Percentiles rank a stretch among this genome's conserved stretches.
Conservation (phyloP, 2,797 vertebrate species). For the Helostoma temminkii region DNA sequence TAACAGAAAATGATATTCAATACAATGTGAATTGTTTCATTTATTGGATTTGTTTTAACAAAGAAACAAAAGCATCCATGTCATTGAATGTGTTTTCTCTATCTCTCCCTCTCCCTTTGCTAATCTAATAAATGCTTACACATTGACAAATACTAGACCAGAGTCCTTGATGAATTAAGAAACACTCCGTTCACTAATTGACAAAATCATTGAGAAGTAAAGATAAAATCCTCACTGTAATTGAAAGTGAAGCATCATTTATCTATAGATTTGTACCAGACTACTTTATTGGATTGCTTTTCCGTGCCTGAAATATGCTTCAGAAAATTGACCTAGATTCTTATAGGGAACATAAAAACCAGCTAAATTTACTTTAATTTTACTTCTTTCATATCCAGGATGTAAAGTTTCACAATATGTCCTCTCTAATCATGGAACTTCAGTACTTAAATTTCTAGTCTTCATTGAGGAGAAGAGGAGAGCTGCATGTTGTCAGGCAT, state of each 20-base stretch:
- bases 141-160: slow-evolving; percentile 50
- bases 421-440: slow-evolving; percentile 52
- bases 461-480: slow-evolving; percentile 50
- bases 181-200: slow-evolving; percentile 81
- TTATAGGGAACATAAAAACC: slow-evolving; percentile 69
- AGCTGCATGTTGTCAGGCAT: slow-evolving; percentile 70
- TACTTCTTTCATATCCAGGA: slow-evolving; percentile 51
- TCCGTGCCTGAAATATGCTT: slow-evolving; percentile 78
- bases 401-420: slow-evolving; percentile 56
- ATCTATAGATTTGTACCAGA: slow-evolving; percentile 83
- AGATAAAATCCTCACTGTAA: slow-evolving; percentile 83
- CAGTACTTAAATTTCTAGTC: slow-evolving; percentile 50
- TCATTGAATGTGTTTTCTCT: slow-evolving; percentile 34
- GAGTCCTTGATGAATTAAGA: slow-evolving; percentile 74
- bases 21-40: slow-evolving; percentile 31
- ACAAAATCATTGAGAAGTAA: slow-evolving; percentile 79
- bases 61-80: slow-evolving; percentile 41
- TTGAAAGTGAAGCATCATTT: slow-evolving; percentile 86
- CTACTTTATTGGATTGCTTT: slow-evolving; percentile 83
- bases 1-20: slow-evolving; percentile 47
- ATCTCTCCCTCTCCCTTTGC: slow-evolving; percentile 34
- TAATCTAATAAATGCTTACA: slow-evolving; percentile 63
- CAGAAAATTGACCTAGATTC: slow-evolving; percentile 76
- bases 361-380: slow-evolving; percentile 74
- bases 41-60: slow-evolving; percentile 41